phyloP scores from a whole-genome alignment of 2,113 vertebrate genomes.

The Oreochromis spilurus region DNA sequence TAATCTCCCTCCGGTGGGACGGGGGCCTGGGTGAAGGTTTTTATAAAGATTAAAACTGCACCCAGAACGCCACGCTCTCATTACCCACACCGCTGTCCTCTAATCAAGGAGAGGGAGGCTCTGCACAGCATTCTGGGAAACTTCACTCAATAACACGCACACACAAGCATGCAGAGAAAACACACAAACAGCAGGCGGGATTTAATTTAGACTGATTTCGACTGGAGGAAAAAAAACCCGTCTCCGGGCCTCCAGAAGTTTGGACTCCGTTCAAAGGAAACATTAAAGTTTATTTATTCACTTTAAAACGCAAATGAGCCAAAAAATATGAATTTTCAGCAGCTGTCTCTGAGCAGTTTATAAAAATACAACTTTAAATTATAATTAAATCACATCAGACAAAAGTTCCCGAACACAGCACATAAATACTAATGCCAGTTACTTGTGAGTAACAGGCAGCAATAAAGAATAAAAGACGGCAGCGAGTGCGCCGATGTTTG shows the following conservation, averaged over 20 bases:
- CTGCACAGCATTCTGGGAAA: conserved; percentile 16
- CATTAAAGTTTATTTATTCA: not conserved
- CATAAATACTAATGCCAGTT: not conserved
- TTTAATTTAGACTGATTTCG: not conserved
- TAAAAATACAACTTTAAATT: not conserved
- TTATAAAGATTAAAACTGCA: conserved; percentile 77
- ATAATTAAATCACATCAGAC: not conserved
- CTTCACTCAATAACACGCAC: not conserved
- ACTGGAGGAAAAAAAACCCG: not conserved
- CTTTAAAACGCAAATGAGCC: not conserved
- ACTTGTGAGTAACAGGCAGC: not conserved
- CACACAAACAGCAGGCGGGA: not conserved
- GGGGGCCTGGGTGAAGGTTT: conserved; percentile 65
- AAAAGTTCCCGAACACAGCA: not conserved
- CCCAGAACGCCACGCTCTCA: conserved; percentile 34
- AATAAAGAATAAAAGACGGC: not conserved
- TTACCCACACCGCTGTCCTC: conserved; percentile 58
- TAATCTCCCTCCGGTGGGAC: conserved; percentile 84
- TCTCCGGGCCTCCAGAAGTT: not conserved
- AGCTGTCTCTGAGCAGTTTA: not conserved
- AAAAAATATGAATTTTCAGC: not conserved
- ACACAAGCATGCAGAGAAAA: not conserved
- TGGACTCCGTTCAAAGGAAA: not conserved
- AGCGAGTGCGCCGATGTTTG: not conserved
- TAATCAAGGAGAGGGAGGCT: conserved; percentile 30